Evolutionary conservation across 2,797 vertebrate species (phyloP).

Genomic region (Triplophysa yarkandensis): DNA sequence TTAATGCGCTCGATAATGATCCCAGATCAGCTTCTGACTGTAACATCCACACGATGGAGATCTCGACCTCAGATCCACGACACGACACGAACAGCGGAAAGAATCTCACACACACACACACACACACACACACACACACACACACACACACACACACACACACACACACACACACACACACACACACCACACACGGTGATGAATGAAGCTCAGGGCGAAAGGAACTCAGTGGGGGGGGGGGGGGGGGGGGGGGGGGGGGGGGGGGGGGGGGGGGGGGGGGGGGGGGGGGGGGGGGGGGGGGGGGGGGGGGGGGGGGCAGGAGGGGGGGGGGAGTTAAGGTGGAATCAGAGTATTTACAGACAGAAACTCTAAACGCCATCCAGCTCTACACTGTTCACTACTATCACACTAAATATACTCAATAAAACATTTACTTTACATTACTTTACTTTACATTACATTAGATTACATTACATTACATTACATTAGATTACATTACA

Average conservation of each 20-base stretch:
- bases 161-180: constrained; percentile 57
- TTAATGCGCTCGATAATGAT: constrained; percentile 50
- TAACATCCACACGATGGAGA: constrained; percentile 62
- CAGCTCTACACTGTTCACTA: too few species aligned
- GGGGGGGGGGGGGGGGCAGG: constrained; percentile 63
- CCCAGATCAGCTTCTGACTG: constrained; percentile 51
- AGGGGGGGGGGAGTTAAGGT: constrained; percentile 76
- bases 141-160: constrained; percentile 55
- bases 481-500: too few species aligned
- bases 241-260: constrained; percentile 58
- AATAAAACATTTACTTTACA: too few species aligned
- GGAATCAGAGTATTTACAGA: too few species aligned
- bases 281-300: constrained; percentile 66
- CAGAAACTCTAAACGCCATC: constrained; percentile 23
- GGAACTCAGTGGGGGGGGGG: constrained; percentile 77
- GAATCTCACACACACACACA: constrained; percentile 49
- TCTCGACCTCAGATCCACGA: background rate
- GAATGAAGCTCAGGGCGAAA: constrained; percentile 59
- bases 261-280: constrained; percentile 48
- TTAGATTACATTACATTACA: too few species aligned
- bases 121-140: constrained; percentile 60
- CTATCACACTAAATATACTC: too few species aligned
- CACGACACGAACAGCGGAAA: background rate
- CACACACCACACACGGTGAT: constrained; percentile 58
- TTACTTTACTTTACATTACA: too few species aligned